Conservation (phyloP, 2,888 invertebrate species). For the Chloroclysta siterata region DNA sequence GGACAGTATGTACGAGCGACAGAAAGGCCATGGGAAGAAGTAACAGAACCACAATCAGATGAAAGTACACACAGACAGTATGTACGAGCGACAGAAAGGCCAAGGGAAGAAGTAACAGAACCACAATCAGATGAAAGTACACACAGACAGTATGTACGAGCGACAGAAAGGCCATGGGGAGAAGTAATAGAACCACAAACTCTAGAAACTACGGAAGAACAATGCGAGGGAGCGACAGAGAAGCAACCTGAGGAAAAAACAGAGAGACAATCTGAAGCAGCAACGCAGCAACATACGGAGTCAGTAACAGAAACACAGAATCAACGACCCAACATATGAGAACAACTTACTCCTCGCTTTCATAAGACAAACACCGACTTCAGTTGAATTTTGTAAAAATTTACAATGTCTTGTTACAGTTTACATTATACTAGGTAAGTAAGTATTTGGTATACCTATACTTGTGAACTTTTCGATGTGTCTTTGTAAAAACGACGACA, state of each 20-base stretch:
- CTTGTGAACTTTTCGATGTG: slow-evolving; percentile 63
- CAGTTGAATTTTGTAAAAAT: slow-evolving; percentile 65
- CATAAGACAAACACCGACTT: slow-evolving; percentile 44
- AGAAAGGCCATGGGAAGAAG: background rate
- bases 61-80: background rate
- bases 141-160: background rate
- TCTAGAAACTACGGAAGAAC: background rate
- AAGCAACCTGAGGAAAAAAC: background rate
- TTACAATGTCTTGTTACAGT: slow-evolving; percentile 63
- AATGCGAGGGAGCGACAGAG: background rate
- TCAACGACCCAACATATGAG: slow-evolving; percentile 40
- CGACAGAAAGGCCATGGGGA: background rate
- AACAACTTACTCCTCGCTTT: slow-evolving; percentile 2
- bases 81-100: background rate
- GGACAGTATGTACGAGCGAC: background rate
- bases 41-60: background rate
- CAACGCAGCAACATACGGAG: background rate
- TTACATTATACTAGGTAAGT: slow-evolving; percentile 47
- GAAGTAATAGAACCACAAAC: slow-evolving; percentile 5
- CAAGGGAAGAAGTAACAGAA: background rate
- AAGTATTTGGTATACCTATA: slow-evolving; percentile 37
- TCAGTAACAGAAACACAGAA: slow-evolving; percentile 20
- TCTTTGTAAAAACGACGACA: slow-evolving; percentile 60
- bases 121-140: background rate
- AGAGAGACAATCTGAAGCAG: slow-evolving; percentile 3